Base-by-base conservation (phyloP, 2,888 invertebrate genomes). In the Polietes domitor region DNA sequence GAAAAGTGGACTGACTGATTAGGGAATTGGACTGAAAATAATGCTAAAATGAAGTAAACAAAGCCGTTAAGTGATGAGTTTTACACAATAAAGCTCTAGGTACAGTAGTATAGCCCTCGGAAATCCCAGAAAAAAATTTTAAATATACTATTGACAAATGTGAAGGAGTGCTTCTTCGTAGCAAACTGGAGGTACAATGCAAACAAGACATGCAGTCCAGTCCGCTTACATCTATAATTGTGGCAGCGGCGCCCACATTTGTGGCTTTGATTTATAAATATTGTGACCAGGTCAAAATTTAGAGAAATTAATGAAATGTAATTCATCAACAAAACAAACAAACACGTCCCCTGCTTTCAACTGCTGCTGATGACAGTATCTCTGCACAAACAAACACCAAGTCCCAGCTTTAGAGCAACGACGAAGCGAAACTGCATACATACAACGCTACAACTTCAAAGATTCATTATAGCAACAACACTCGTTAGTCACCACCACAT, bases 351-450 rank as follows among this genome's bases (percentile, higher is more conserved):
- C 24, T 12, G 58, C 58, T 6, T 47, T 26, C 58, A 58, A 15
- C 58, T 58, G 58, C 58, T 58, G 58, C 53, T 19, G 24, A 19
- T 24, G 53, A 24, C 53, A 53, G 53, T 24, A 26, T 55, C 15
- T 58, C 26, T 58, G 10, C 37, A 37, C 58, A 58, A 12, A 58
- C 12, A 55, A 24, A 41, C 32, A 24, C 15, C 15, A 26, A 26
- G 24, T 58, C 26, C 24, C 58, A 58, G 58, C 58, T 58, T 58
- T 58, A 58, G 47, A 47, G 47, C 47, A 47, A n/a, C 47, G n/a
- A 47, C 47, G 47, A n/a, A n/a, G n/a, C n/a, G n/a, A n/a, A n/a
- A n/a, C n/a, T n/a, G 6, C 47, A 47, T 47, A 12, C 2, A 47
- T 37, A 47, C 47, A 58, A 50, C 9, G 7, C 58, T 24, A 10